Evolutionary conservation across 1,140 invertebrate genomes (phyloP), one percentile per base, ranked within the genome.

Genomic region (Eumeta japonica): DNA sequence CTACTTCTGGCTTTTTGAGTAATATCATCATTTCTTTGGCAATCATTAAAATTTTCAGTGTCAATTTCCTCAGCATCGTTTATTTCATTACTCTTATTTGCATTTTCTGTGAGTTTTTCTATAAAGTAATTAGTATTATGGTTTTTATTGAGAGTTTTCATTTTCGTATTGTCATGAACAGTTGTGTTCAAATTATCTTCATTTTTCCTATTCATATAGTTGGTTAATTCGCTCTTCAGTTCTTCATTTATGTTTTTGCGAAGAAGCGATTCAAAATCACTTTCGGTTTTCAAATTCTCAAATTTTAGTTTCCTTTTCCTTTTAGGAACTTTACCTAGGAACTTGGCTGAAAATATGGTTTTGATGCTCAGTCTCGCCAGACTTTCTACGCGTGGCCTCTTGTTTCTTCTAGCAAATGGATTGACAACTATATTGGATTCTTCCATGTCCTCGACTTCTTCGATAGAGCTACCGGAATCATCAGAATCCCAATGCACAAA

Each of bases 401-500:
- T 47, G 1, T 3, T 18, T 3, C 32, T 39, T 1, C 28, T 10
- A 5, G 14, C 15, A 1, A 45, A n/a, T n/a, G n/a, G n/a, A n/a
- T n/a, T n/a, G 24, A 27, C 24, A 27, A 27, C 24, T n/a, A 27
- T n/a, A 27, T 9, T 27, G n/a, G n/a, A 27, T n/a, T n/a, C n/a
- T n/a, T n/a, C n/a, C n/a, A n/a, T n/a, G 17, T 53, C 50, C 3
- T 28, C 16, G 1, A 55, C 50, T 1, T 32, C 37, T 2, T 52
- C 54, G 7, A n/a, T n/a, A n/a, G n/a, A n/a, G n/a, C n/a, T n/a
- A n/a, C 34, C 45, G 2, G 39, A 45, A 0, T 50, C 39, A 3
- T 58, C 55, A 0, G 54, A 64, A 19, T 71, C 59, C 62, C 62
- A 66, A 16, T 66, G 59, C 0, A 56, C 30, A 13, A 50, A 62